Evolutionary conservation across 2,888 invertebrate species (phyloP).

Genomic region (Sinohyriopsis cumingii): DNA sequence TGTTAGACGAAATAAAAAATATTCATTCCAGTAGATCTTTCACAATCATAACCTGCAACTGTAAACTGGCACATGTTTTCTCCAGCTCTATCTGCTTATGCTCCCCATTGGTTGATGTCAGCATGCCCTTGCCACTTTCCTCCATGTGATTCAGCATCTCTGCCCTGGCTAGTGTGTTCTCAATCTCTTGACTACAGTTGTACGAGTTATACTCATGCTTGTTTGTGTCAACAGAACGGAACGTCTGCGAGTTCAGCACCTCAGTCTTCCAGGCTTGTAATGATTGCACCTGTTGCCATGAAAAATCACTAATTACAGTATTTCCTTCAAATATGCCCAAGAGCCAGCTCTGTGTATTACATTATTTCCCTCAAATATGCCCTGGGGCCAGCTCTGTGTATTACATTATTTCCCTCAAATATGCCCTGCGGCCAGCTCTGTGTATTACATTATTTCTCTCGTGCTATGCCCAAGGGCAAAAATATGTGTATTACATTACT

Average conservation of each 20-base stretch:
- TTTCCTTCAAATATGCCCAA: too few species aligned
- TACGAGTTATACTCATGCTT: conserved; percentile 48
- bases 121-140: conserved; percentile 16
- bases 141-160: conserved; percentile 36
- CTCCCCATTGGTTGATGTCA: conserved; percentile 33
- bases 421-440: too few species aligned
- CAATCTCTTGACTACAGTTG: conserved; percentile 49
- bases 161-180: conserved; percentile 47
- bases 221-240: conserved; percentile 36
- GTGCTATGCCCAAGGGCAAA: too few species aligned
- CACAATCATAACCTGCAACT: conserved; percentile 53
- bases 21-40: too few species aligned
- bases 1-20: too few species aligned
- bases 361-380: too few species aligned
- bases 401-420: too few species aligned
- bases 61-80: conserved; percentile 61
- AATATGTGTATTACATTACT: too few species aligned
- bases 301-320: background rate
- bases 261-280: conserved; percentile 60
- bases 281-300: conserved; percentile 52
- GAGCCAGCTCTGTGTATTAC: too few species aligned
- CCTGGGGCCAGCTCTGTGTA: too few species aligned
- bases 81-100: conserved; percentile 57
- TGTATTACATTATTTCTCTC: too few species aligned
- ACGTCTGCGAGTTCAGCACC: conserved; percentile 48